phyloP scores from a whole-genome alignment of 2,888 invertebrate species.

The Carcina quercana region DNA sequence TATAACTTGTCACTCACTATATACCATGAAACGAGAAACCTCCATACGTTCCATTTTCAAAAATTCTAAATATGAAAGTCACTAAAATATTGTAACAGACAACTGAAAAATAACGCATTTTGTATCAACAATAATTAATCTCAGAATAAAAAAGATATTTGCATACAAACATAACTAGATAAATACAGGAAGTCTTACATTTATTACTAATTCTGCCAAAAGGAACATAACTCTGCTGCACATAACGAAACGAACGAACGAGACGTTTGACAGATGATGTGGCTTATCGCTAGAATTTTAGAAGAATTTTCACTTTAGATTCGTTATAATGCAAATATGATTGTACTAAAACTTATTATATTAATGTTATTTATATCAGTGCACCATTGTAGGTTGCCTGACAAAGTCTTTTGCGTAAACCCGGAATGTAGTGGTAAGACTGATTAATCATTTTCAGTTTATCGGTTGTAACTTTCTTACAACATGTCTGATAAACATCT shows the following conservation, averaged over 20 bases:
- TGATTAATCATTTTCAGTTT: slow-evolving; percentile 25
- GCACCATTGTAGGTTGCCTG: slow-evolving; percentile 70
- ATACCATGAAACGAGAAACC: no score
- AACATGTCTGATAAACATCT: slow-evolving; percentile 12
- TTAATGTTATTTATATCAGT: slow-evolving; percentile 48
- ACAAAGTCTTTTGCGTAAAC: slow-evolving; percentile 82
- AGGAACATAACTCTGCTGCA: not conserved
- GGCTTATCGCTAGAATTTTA: slow-evolving; percentile 57
- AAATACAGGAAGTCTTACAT: not conserved
- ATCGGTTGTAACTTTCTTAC: slow-evolving; percentile 28
- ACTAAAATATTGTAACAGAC: no score
- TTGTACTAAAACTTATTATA: slow-evolving; percentile 51
- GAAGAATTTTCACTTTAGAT: slow-evolving; percentile 35
- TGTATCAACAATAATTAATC: no score
- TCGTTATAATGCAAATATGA: slow-evolving; percentile 63
- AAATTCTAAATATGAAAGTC: no score
- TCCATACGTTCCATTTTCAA: no score
- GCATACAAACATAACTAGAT: no score
- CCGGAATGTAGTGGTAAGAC: slow-evolving; percentile 79
- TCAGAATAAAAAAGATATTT: no score
- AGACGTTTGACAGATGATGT: slow-evolving; percentile 66
- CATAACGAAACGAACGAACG: slow-evolving; percentile 31
- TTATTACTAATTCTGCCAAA: not conserved
- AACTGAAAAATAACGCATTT: no score
- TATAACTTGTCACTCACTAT: no score